These are phyloP conservation scores for Scaptomyza polygonia DNA, from an alignment of 2,888 invertebrate genomes.

Conservation along the genomic window DNA sequence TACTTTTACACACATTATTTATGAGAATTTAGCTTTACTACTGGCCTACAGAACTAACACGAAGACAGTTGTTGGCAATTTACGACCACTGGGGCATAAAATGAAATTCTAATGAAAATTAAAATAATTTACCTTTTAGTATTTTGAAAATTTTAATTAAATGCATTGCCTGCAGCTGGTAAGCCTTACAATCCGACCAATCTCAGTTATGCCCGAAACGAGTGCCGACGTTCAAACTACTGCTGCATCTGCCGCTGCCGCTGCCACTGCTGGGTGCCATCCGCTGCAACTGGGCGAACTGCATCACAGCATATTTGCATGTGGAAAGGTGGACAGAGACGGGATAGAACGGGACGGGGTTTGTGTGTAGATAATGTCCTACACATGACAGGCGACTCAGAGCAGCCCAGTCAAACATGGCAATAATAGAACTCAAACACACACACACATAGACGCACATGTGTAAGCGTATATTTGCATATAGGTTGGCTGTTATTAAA, in stretches of 20 bases:
- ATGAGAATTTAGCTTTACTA: constrained; percentile 13
- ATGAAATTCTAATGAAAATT: constrained; percentile 42
- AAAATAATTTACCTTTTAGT: constrained; percentile 65
- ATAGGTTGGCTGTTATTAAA: constrained; percentile 59
- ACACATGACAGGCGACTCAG: constrained; percentile 28
- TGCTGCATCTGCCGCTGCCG: constrained; percentile 1
- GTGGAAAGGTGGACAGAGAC: not conserved
- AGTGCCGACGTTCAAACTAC: constrained; percentile 2
- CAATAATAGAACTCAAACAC: constrained; percentile 32
- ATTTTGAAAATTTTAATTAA: constrained; percentile 73
- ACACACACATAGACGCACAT: not conserved
- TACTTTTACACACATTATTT: constrained; percentile 28
- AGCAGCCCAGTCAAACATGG: constrained; percentile 34
- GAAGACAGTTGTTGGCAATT: constrained; percentile 54
- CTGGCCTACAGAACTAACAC: constrained; percentile 18
- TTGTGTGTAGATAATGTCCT: constrained; percentile 40
- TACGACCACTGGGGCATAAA: constrained; percentile 36
- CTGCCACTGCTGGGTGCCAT: constrained; percentile 15
- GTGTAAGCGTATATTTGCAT: constrained; percentile 12
- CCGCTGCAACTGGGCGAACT: constrained; percentile 12
- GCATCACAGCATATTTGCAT: constrained; percentile 42
- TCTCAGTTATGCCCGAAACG: constrained; percentile 31
- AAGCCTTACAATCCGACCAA: constrained; percentile 27
- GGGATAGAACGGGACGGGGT: not conserved
- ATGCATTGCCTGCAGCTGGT: constrained; percentile 50